Evolutionary conservation across 2,797 vertebrate genomes (phyloP).

Genomic region (Myotis findleyi): DNA sequence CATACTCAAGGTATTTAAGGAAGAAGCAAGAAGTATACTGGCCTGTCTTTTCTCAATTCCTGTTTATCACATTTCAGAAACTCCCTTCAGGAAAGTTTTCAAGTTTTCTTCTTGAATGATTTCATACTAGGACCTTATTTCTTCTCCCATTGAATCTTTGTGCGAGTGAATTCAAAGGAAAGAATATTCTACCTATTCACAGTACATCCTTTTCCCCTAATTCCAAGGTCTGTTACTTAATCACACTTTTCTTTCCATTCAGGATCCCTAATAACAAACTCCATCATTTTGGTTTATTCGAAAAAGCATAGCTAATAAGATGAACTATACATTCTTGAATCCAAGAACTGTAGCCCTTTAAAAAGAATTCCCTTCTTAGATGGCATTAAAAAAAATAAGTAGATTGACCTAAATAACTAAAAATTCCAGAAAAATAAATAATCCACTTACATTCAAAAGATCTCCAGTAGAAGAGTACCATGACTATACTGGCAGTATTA

Average conservation of each 20-base stretch:
- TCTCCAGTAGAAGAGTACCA: not conserved
- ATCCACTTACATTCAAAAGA: not conserved
- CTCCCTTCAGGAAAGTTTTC: not conserved
- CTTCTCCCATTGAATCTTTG: not conserved
- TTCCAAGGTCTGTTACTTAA: not conserved
- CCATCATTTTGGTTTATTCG: not conserved
- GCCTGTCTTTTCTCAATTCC: not conserved
- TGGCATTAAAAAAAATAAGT: conserved; percentile 2
- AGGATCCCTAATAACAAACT: not conserved
- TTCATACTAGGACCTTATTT: not conserved
- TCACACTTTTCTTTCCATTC: not conserved
- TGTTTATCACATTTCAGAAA: conserved; percentile 9
- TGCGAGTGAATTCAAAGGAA: not conserved
- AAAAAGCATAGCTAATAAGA: not conserved
- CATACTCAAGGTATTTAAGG: not conserved
- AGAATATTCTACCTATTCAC: not conserved
- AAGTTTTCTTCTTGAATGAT: conserved; percentile 15
- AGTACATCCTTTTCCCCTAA: not conserved
- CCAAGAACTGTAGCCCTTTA: not conserved
- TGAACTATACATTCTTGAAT: not conserved
- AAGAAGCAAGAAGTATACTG: not conserved
- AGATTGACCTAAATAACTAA: conserved; percentile 38
- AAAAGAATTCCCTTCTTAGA: conserved; percentile 27
- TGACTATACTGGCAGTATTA: not conserved
- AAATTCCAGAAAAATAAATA: conserved; percentile 33